phyloP scores from a whole-genome alignment of 2,113 vertebrate species.

The Campylomormyrus numenius region DNA sequence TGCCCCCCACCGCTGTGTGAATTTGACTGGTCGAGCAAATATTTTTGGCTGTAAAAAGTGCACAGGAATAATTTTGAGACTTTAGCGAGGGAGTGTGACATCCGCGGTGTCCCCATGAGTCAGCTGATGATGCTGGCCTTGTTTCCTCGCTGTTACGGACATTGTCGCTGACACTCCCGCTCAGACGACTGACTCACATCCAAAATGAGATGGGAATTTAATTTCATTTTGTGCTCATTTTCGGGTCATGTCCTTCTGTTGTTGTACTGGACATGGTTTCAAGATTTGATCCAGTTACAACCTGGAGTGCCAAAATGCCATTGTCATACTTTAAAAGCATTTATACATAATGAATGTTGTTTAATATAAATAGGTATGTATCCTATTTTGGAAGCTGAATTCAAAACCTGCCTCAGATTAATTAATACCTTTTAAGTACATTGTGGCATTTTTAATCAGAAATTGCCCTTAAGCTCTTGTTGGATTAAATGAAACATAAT shows the following conservation, averaged over 20 bases:
- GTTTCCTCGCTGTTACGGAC: too few relatives aligned
- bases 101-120: background rate
- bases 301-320: background rate
- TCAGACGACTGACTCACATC: background rate
- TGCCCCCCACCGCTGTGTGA: background rate
- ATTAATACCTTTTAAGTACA: background rate
- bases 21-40: background rate
- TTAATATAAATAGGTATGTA: background rate
- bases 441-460: background rate
- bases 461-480: background rate
- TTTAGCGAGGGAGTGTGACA: background rate
- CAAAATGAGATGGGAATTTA: background rate
- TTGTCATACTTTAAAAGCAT: background rate
- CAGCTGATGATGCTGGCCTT: background rate
- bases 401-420: background rate
- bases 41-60: background rate
- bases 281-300: background rate
- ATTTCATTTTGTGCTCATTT: background rate
- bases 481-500: background rate
- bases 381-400: background rate
- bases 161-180: background rate
- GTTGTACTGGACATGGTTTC: background rate
- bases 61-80: background rate
- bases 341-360: background rate
- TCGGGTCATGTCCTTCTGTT: background rate